Percentiles rank a stretch among this genome's conserved stretches.
These are phyloP conservation scores for Moxostoma hubbsi DNA, from an alignment of 2,797 vertebrate species.

Conservation along the genomic window DNA sequence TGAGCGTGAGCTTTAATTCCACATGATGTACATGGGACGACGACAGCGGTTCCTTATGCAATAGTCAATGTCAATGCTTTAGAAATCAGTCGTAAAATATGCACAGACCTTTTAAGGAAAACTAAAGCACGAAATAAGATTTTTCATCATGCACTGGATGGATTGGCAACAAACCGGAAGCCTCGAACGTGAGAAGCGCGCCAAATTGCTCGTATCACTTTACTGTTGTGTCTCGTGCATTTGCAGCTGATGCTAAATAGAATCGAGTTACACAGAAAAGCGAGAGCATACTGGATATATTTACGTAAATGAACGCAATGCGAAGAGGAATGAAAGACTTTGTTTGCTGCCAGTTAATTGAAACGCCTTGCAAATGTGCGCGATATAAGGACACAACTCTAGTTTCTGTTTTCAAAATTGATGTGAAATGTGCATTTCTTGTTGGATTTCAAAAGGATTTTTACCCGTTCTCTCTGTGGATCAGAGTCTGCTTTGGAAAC, in stretches of 20 bases:
- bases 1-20: constrained; percentile 19
- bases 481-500: constrained; percentile 56
- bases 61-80: constrained; percentile 1
- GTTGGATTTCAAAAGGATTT: not conserved
- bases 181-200: constrained; percentile 24
- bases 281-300: not conserved
- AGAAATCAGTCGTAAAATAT: not conserved
- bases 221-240: not conserved
- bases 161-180: constrained; percentile 7
- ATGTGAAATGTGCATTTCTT: constrained; percentile 8
- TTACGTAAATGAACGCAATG: not conserved
- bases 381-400: not conserved
- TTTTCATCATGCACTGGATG: not conserved
- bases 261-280: not conserved
- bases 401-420: not conserved
- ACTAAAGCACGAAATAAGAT: not conserved
- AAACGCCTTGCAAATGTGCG: constrained; percentile 5
- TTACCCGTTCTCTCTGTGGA: constrained; percentile 42
- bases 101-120: constrained; percentile 7
- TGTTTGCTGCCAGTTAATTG: constrained; percentile 8
- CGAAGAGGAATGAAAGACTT: not conserved
- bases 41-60: not conserved
- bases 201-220: not conserved
- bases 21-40: constrained; percentile 25
- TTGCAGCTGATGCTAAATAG: constrained; percentile 1